These are phyloP conservation scores for Lytechinus pictus DNA, from an alignment of 35 echinoderm and acorn worm genomes.

Conservation along the genomic window DNA sequence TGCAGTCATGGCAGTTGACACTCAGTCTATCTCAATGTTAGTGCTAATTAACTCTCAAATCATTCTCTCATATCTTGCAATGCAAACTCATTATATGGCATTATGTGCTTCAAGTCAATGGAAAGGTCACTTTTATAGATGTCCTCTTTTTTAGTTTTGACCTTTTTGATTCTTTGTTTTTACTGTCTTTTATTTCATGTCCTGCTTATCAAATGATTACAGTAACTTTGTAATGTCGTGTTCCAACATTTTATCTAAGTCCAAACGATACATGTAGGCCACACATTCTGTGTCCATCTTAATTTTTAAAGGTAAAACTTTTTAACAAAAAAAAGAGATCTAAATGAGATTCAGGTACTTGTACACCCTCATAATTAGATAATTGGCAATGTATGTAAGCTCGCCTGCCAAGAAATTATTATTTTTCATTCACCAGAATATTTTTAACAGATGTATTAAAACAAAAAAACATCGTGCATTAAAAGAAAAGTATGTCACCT, in stretches of 20 bases:
- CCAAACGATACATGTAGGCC: no score
- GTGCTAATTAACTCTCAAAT: neutral
- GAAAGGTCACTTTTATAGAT: neutral
- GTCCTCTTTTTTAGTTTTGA: neutral
- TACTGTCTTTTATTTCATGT: neutral
- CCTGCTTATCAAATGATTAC: neutral
- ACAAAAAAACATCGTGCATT: neutral
- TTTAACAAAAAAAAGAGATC: no score
- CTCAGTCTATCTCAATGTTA: neutral
- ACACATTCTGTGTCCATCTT: no score
- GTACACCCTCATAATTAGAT: no score
- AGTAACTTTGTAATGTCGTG: neutral
- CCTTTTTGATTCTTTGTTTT: neutral
- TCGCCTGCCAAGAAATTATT: no score
- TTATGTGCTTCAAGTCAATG: neutral
- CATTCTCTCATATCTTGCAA: neutral
- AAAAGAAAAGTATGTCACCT: neutral
- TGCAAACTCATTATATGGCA: neutral
- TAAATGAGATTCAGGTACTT: no score
- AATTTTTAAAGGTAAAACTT: no score
- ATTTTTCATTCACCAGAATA: neutral
- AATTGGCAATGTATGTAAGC: no score
- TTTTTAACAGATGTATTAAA: neutral
- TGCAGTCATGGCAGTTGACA: constrained; percentile 20
- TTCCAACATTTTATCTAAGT: no score